Evolutionary conservation across 2,888 invertebrate genomes (phyloP), one percentile per base, ranked within the genome.

Genomic region (Luperina nickerlii): DNA sequence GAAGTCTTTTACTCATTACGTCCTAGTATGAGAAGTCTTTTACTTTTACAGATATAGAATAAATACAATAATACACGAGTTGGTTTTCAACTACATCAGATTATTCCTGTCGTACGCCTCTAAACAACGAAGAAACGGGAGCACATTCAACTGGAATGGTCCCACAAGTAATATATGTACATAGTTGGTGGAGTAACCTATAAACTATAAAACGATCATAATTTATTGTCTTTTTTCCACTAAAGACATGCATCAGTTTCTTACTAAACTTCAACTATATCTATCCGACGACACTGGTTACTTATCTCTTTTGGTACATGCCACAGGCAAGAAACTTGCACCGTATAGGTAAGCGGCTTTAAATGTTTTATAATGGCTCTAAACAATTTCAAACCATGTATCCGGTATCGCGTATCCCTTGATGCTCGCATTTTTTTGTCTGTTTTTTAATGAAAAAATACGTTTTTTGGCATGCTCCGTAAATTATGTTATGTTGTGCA

Each of bases 401-500:
- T 45, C 15, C 70, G 38, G 54, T 1, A 27, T 62, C 27, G 51
- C 60, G 62, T 3, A 24, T 62, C 38, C 65, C 60, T 11, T 18
- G 63, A 38, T 42, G 32, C 6, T 32, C 27, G 11, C 8, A 7
- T 54, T 76, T 24, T 24, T 38, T 0, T 15, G 15, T 72, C 60
- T 74, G 8, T 48, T 60, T 15, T n/a, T 60, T 20, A 8, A 45
- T 8, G 13, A 38, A 57, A 51, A 68, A 11, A 42, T 32, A 54
- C 15, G 15, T 51, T 5, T 4, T 67, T 18, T 8, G 13, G 9
- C 27, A 24, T 54, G 13, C 13, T 62, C 32, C 5, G 38, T 81
- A 54, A 81, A 79, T 78, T 45, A 78, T 51, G 68, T 78, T 20
- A 15, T 67, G 42, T 63, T 69, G 48, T 51, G 15, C 13, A n/a